Percentiles rank a stretch among this genome's conserved stretches.
Evolutionary conservation across 2,797 vertebrate species (phyloP).

Genomic region (Limnodromus scolopaceus): DNA sequence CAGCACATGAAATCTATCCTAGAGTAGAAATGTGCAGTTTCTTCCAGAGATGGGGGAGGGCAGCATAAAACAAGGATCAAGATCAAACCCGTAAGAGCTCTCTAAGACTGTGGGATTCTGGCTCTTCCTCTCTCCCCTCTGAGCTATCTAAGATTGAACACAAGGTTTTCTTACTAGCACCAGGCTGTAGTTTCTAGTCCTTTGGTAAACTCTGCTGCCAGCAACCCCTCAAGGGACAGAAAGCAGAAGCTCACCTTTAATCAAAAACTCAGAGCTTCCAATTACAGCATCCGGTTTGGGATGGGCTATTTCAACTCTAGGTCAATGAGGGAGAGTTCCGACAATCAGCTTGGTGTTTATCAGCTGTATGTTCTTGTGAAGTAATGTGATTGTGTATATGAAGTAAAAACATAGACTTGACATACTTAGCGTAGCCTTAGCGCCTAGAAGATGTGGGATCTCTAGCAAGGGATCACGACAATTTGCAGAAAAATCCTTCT

Average conservation of each 20-base stretch:
- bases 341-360: slow-evolving; percentile 30
- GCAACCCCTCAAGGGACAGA: not conserved
- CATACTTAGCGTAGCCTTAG: not conserved
- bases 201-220: not conserved
- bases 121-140: not conserved
- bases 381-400: not conserved
- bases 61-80: slow-evolving; percentile 7
- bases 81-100: not conserved
- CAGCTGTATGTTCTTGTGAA: not conserved
- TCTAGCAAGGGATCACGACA: not conserved
- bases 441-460: not conserved
- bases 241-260: not conserved
- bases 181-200: not conserved
- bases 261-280: slow-evolving; percentile 21
- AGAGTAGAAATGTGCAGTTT: slow-evolving; percentile 20
- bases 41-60: not conserved
- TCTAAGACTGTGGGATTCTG: not conserved
- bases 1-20: slow-evolving; percentile 17
- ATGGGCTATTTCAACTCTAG: not conserved
- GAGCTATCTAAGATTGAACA: not conserved
- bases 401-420: not conserved
- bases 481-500: not conserved
- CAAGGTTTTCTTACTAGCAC: not conserved
- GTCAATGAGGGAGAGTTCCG: not conserved
- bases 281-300: not conserved